phyloP scores from a whole-genome alignment of 2,113 vertebrate genomes.

The Spea multiplicata region DNA sequence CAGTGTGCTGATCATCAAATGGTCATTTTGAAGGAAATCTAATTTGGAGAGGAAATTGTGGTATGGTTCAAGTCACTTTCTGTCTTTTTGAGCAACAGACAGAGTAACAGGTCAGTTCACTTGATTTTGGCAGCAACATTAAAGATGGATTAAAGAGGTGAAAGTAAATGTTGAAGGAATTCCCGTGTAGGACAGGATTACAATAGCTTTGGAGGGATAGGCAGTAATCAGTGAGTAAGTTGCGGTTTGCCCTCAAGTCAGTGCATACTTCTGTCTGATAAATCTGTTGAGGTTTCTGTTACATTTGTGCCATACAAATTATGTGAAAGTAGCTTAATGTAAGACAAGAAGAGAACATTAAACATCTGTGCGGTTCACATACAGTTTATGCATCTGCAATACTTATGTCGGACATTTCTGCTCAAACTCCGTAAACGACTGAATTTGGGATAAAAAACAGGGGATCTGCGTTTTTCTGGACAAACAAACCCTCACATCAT shows the following conservation, averaged over 20 bases:
- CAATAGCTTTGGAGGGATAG: background rate
- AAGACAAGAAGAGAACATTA: background rate
- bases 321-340: background rate
- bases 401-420: background rate
- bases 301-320: background rate
- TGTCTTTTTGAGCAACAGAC: too few relatives aligned
- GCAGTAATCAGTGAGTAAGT: background rate
- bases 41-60: too few relatives aligned
- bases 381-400: background rate
- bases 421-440: too few relatives aligned
- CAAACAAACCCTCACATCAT: too few relatives aligned
- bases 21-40: too few relatives aligned
- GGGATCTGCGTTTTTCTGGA: too few relatives aligned
- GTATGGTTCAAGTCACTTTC: too few relatives aligned
- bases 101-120: too few relatives aligned
- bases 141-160: background rate
- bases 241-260: background rate
- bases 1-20: too few relatives aligned
- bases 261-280: background rate
- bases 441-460: too few relatives aligned
- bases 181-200: background rate
- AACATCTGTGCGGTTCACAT: background rate
- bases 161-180: background rate
- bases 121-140: too few relatives aligned
- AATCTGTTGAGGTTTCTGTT: background rate